These are phyloP conservation scores for Thereva unica DNA, from an alignment of 2,888 invertebrate species.

Conservation along the genomic window DNA sequence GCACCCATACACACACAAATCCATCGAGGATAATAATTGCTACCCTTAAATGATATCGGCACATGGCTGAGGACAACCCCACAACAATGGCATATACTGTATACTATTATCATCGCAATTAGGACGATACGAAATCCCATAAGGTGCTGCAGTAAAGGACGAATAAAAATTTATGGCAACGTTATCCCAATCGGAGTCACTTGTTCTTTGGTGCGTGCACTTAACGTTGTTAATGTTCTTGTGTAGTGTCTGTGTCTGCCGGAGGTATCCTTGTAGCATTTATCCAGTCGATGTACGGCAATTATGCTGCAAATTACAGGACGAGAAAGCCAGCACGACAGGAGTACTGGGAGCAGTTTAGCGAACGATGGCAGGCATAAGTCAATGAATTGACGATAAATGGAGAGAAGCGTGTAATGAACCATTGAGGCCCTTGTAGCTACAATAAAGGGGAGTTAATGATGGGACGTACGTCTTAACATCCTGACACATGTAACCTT, in stretches of 20 bases:
- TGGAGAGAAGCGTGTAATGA: constrained; percentile 3
- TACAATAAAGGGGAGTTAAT: too few species aligned
- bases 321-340: neutral
- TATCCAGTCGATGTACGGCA: constrained; percentile 18
- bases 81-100: constrained; percentile 12
- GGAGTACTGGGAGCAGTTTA: constrained; percentile 9
- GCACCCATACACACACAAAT: too few species aligned
- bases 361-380: neutral
- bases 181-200: neutral
- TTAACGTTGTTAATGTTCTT: neutral
- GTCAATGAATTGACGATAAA: constrained; percentile 20
- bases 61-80: constrained; percentile 12
- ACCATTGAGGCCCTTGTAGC: too few species aligned
- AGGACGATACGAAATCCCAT: neutral
- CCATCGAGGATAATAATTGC: too few species aligned
- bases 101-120: constrained; percentile 21
- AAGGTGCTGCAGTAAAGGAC: constrained; percentile 16
- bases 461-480: too few species aligned
- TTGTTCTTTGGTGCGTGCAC: constrained; percentile 11
- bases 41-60: constrained; percentile 3
- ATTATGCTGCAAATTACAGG: constrained; percentile 21
- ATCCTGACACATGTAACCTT: too few species aligned
- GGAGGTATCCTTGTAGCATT: constrained; percentile 10
- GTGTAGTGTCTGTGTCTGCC: neutral
- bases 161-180: constrained; percentile 25